Base-by-base conservation (phyloP, 2,888 invertebrate genomes). In the Stomorhina lunata region DNA sequence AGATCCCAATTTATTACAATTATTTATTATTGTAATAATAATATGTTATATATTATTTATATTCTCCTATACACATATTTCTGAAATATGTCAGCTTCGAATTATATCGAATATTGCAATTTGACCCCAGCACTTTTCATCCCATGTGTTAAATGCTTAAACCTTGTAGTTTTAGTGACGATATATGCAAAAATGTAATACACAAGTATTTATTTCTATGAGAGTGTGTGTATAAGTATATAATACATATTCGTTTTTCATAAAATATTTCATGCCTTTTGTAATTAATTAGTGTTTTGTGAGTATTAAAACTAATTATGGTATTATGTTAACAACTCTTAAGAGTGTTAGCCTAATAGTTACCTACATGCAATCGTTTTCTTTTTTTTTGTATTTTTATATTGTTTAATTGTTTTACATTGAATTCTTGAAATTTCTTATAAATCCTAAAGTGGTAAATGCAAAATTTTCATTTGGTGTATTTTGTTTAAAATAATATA, bases 211-310 rank as follows among this genome's bases (percentile, higher is more conserved):
- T 48, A 17, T 25, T 7, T 12, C 7, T 37, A 20, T 32, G 48
- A 4, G 12, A 34, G 12, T 37, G 9, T 29, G 25, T 57, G 57
- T 20, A 34, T 45, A 43, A 59, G 17, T 77, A 17, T 17, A 4
- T 63, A 10, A 9, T 15, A 22, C 22, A 0, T 37, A 45, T 65
- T 53, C 66, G 29, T 32, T 61, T 72, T 77, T 48, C 9, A 17
- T 2, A 72, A 81, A 72, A 73, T 78, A 78, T 72, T 75, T 82
- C 40, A 76, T 75, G 71, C 61, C 79, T 71, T n/a, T 75, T 79
- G 71, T 75, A 79, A 82, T 82, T 82, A 79, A 82, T 82, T 82
- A 82, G 75, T 79, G 82, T 82, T 82, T 82, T 82, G 82, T 82
- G 82, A 75, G 82, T 79, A 75, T 79, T 82, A 71, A 82, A 82